Evolutionary conservation across 2,888 invertebrate species (phyloP).

Genomic region (Hirtodrosophila duncani): DNA sequence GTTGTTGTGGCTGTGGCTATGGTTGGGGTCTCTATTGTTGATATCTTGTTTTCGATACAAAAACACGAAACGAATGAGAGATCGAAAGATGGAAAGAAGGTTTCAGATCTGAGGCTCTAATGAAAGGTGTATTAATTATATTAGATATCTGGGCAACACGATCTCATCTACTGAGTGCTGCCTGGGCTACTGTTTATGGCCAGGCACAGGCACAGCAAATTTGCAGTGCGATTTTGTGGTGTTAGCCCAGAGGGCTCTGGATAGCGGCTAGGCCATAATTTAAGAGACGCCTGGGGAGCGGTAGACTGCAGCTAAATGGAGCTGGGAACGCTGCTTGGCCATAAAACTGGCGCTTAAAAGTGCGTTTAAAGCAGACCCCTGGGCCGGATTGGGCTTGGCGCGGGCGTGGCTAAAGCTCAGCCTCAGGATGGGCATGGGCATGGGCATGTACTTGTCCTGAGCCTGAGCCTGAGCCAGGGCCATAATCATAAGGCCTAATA

Average conservation of each 20-base stretch:
- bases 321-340: slow-evolving; percentile 24
- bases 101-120: slow-evolving; percentile 38
- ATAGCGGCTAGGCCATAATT: slow-evolving; percentile 61
- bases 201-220: too few relatives aligned
- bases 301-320: slow-evolving; percentile 16
- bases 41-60: slow-evolving; percentile 38
- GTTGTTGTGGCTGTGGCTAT: slow-evolving; percentile 2
- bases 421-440: slow-evolving; percentile 1
- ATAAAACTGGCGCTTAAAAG: slow-evolving; percentile 69
- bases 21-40: slow-evolving; percentile 19
- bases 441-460: slow-evolving; percentile 28
- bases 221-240: too few relatives aligned
- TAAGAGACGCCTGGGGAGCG: slow-evolving; percentile 34
- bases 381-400: slow-evolving; percentile 71
- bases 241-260: too few relatives aligned
- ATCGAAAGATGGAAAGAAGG: slow-evolving; percentile 9
- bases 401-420: slow-evolving; percentile 52
- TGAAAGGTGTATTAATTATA: slow-evolving; percentile 62
- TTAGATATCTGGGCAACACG: slow-evolving; percentile 57
- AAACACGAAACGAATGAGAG: slow-evolving; percentile 2
- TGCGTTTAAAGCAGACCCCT: slow-evolving; percentile 48
- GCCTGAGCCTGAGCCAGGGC: slow-evolving; percentile 33
- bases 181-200: slow-evolving; percentile 8
- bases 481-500: slow-evolving; percentile 71
- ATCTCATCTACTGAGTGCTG: slow-evolving; percentile 42